Base-by-base conservation (phyloP, 2,888 invertebrate species). In the Drosophila anomelani region DNA sequence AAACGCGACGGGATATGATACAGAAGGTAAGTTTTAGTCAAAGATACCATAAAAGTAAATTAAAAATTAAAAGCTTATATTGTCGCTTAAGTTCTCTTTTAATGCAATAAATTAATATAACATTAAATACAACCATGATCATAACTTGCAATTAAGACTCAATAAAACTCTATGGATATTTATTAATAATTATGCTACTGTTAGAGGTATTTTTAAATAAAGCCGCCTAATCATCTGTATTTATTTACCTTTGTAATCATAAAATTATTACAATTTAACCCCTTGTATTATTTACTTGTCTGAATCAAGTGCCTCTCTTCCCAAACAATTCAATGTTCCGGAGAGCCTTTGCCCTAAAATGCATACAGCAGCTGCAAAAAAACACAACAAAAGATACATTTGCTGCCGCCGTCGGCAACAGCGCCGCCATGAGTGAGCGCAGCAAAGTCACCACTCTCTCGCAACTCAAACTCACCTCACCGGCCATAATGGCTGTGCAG, bases 401-500 rank as follows among this genome's bases (percentile, higher is more conserved):
- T 46, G 38, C 53, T 66, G 55, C 38, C 59, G 51, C 15, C 51
- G 51, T 15, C 34, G 13, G 10, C 47, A 13, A 39, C 39, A n/a
- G 12, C 57, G 67, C 67, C 38, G 69, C 70, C 69, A 55, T 55
- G 36, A 67, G 36, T n/a, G 29, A n/a, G 56, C 39, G 46, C 20
- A 12, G 36, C 20, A 13, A 64, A 64, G 43, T 72, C 72, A 72
- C 56, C 66, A 41, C 41, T 39, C 38, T 10, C 17, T 34, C 20
- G 8, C 13, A 17, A 20, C 2, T 20, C 51, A 61, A 78, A 85
- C 69, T 77, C 85, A 82, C 77, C 83, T 72, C 71, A 82, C 77
- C 80, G 36, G 80, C 75, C 34, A 69, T 79, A 61, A 63, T 70
- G 70, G 56, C 56, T 23, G 36, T 13, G 20, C 39, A 17, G 32